These are phyloP conservation scores for Sceliomorpha sp. DNA, from an alignment of 2,888 invertebrate genomes.

Conservation along the genomic window DNA sequence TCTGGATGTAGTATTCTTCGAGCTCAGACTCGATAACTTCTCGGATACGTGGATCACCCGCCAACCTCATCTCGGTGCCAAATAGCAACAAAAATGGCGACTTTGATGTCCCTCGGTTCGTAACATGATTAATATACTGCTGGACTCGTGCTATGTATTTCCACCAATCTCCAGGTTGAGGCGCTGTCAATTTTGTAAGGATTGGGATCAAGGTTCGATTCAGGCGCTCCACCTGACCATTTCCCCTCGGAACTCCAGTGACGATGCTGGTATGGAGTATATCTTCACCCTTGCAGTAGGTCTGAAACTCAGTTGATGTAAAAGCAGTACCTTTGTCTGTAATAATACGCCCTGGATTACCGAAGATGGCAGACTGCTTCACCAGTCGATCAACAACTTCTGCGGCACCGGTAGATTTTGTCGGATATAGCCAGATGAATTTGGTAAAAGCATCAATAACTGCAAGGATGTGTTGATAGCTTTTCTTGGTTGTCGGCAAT, in stretches of 20 bases:
- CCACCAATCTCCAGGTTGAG: neutral
- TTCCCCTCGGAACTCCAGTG: slow-evolving; percentile 64
- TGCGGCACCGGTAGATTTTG: slow-evolving; percentile 25
- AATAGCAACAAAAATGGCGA: too few species aligned
- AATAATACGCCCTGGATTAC: slow-evolving; percentile 41
- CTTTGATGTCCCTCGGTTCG: too few species aligned
- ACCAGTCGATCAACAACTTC: slow-evolving; percentile 35
- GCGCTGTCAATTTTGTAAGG: slow-evolving; percentile 7
- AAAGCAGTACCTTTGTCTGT: slow-evolving; percentile 23
- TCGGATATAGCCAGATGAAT: slow-evolving; percentile 49
- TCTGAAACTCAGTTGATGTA: slow-evolving; percentile 8
- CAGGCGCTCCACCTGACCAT: slow-evolving; percentile 58
- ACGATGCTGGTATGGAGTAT: slow-evolving; percentile 11
- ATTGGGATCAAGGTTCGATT: slow-evolving; percentile 13
- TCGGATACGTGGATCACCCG: too few species aligned
- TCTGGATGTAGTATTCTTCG: too few species aligned
- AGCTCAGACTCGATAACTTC: too few species aligned
- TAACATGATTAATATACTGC: too few species aligned
- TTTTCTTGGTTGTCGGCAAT: slow-evolving; percentile 32
- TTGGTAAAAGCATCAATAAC: slow-evolving; percentile 41
- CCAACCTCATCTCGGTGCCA: too few species aligned
- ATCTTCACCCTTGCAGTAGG: slow-evolving; percentile 3
- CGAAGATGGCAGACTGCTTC: slow-evolving; percentile 44
- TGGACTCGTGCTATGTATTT: too few species aligned
- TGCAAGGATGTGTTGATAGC: slow-evolving; percentile 38